Evolutionary conservation across 2,888 invertebrate genomes (phyloP).

Genomic region (Platypus cylindrus): DNA sequence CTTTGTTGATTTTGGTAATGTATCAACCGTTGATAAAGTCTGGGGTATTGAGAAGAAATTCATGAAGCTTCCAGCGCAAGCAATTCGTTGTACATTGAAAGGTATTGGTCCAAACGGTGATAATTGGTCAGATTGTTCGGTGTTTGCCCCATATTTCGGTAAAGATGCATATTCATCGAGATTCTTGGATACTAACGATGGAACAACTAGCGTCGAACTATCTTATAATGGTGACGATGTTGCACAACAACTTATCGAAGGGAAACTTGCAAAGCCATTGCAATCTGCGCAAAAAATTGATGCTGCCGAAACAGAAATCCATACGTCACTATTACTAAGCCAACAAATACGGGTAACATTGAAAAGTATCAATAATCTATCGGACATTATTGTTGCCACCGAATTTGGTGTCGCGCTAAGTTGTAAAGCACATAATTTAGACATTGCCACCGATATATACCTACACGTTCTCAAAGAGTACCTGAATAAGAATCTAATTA

Average conservation of each 20-base stretch:
- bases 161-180: slow-evolving; percentile 17
- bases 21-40: slow-evolving; percentile 51
- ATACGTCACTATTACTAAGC: slow-evolving; percentile 33
- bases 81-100: slow-evolving; percentile 52
- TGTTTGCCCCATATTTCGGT: slow-evolving; percentile 48
- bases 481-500: slow-evolving; percentile 35
- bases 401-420: slow-evolving; percentile 37
- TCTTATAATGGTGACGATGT: slow-evolving; percentile 21
- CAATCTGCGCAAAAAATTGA: slow-evolving; percentile 3
- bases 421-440: slow-evolving; percentile 40
- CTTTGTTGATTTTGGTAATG: slow-evolving; percentile 68
- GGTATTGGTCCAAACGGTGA: slow-evolving; percentile 46
- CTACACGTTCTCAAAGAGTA: slow-evolving; percentile 42
- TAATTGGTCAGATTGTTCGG: slow-evolving; percentile 44
- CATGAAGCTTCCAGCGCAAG: slow-evolving; percentile 54
- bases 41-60: slow-evolving; percentile 55
- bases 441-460: slow-evolving; percentile 32
- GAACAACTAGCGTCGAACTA: slow-evolving; percentile 21
- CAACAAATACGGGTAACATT: slow-evolving; percentile 36
- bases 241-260: slow-evolving; percentile 21
- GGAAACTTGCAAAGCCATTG: slow-evolving; percentile 19
- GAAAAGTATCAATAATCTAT: slow-evolving; percentile 32
- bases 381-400: slow-evolving; percentile 36
- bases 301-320: slow-evolving; percentile 20
- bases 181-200: slow-evolving; percentile 11